Percentiles rank a stretch among this genome's conserved stretches.
Evolutionary conservation across 1,140 invertebrate species (phyloP).

Genomic region (Leptoteleia sp.): DNA sequence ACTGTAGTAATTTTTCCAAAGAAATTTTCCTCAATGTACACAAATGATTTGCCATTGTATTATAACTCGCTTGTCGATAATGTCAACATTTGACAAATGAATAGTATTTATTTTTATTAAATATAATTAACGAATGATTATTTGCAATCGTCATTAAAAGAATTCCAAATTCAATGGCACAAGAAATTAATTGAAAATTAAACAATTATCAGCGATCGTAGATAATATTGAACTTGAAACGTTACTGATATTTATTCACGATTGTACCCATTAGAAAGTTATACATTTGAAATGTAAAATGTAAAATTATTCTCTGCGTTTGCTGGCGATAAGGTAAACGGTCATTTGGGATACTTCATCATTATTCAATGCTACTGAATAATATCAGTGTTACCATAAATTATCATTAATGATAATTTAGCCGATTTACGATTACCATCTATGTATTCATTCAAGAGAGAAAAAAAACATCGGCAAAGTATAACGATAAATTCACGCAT

Average conservation of each 20-base stretch:
- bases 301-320: not conserved
- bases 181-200: not conserved
- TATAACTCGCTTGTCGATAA: no score
- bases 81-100: no score
- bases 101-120: no score
- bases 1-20: no score
- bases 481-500: not conserved
- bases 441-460: not conserved
- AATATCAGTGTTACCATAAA: constrained; percentile 8
- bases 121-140: no score
- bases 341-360: constrained; percentile 3
- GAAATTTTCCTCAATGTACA: no score
- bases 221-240: constrained; percentile 8
- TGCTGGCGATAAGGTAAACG: constrained; percentile 1
- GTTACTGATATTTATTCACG: constrained; percentile 1
- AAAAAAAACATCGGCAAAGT: constrained; percentile 5
- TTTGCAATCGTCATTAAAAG: no score
- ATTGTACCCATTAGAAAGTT: constrained; percentile 28
- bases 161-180: not conserved
- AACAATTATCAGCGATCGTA: constrained; percentile 3
- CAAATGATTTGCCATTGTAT: no score
- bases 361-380: constrained; percentile 1
- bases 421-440: not conserved
- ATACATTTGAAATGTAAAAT: constrained; percentile 10
- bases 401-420: constrained; percentile 15